These are phyloP conservation scores for Dendrophyllia cribrosa DNA, from an alignment of 64 coral and sea anemone genomes.

Conservation along the genomic window DNA sequence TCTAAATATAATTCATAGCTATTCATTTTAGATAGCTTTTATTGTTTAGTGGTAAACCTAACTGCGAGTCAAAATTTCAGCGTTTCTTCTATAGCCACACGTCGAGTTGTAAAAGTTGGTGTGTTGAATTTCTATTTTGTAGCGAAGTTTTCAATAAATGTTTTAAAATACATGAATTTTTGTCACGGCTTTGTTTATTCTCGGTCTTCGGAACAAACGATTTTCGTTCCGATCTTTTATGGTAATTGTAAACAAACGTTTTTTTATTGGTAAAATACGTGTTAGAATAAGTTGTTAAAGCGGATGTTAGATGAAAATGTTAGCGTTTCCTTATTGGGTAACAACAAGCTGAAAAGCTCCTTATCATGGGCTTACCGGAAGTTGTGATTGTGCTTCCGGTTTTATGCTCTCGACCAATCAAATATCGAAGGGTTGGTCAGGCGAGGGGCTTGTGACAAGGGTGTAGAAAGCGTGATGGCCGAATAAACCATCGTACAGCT, in stretches of 20 bases:
- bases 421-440: neutral
- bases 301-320: neutral
- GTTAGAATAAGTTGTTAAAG: too few relatives aligned
- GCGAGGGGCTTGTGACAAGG: neutral
- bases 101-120: too few relatives aligned
- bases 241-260: neutral
- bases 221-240: neutral
- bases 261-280: too few relatives aligned
- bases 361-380: neutral
- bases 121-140: neutral
- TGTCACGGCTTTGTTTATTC: too few relatives aligned
- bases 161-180: too few relatives aligned
- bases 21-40: neutral
- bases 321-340: constrained; percentile 1
- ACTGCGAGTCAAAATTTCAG: too few relatives aligned
- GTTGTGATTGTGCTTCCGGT: neutral
- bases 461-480: neutral
- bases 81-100: too few relatives aligned
- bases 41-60: too few relatives aligned
- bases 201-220: too few relatives aligned
- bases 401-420: constrained; percentile 5
- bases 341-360: neutral
- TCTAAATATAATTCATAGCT: neutral
- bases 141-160: too few relatives aligned
- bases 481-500: neutral